These are phyloP conservation scores for Girardinus metallicus DNA, from an alignment of 2,797 vertebrate species.

Conservation along the genomic window DNA sequence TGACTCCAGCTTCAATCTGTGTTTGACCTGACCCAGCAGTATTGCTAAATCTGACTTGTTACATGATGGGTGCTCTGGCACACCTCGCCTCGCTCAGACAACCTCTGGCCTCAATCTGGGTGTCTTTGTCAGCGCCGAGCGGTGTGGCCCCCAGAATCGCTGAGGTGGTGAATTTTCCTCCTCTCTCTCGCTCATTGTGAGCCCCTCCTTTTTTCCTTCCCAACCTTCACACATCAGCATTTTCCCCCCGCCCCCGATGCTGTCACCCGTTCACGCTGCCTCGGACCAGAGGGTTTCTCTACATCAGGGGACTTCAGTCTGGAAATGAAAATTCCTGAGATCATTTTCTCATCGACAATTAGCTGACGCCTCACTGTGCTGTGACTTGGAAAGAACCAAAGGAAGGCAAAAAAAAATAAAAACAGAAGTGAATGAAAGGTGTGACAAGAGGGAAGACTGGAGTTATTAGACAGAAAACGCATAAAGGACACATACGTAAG, in stretches of 20 bases:
- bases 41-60: conserved; percentile 78
- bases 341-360: conserved; percentile 60
- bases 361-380: conserved; percentile 44
- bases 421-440: conserved; percentile 26
- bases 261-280: conserved; percentile 66
- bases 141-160: conserved; percentile 67
- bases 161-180: conserved; percentile 75
- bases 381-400: conserved; percentile 36
- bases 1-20: conserved; percentile 70
- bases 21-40: conserved; percentile 78
- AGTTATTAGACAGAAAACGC: conserved; percentile 49
- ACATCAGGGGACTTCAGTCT: conserved; percentile 32
- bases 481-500: conserved; percentile 61
- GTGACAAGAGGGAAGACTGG: conserved; percentile 44
- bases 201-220: conserved; percentile 35
- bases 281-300: conserved; percentile 41
- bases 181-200: conserved; percentile 69
- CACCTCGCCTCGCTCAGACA: conserved; percentile 65
- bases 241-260: conserved; percentile 46
- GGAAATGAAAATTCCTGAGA: conserved; percentile 38
- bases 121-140: conserved; percentile 74
- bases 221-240: conserved; percentile 77
- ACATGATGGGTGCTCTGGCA: conserved; percentile 70
- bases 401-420: not conserved
- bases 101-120: conserved; percentile 73